A percentile compares a stretch with the other conserved stretches of the same genome.
These are phyloP conservation scores for Neopipo cinnamomea DNA, from an alignment of 2,113 vertebrate genomes.

Conservation along the genomic window DNA sequence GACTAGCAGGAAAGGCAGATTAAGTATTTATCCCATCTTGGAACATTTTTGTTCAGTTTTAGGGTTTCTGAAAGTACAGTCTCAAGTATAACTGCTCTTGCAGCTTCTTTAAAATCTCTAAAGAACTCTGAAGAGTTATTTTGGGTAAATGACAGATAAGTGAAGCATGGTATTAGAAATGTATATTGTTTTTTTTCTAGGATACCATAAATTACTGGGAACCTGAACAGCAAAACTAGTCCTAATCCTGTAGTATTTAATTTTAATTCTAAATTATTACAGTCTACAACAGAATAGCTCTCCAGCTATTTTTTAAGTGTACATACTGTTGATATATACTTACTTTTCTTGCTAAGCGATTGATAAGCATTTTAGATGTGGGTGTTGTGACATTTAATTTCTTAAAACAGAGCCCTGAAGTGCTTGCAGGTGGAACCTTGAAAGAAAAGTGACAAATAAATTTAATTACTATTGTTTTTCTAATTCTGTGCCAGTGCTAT, in stretches of 20 bases:
- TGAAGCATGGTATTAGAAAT: neutral
- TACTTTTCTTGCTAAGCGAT: conserved; percentile 89
- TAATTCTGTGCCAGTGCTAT: neutral
- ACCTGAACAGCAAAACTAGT: neutral
- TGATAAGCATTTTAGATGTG: conserved; percentile 82
- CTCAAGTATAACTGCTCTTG: neutral
- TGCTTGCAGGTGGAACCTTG: conserved; percentile 84
- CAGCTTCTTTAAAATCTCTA: neutral
- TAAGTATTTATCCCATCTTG: neutral
- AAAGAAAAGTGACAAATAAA: conserved; percentile 3
- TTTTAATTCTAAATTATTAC: neutral
- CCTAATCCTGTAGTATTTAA: neutral
- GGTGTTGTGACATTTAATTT: conserved; percentile 90
- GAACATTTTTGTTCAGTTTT: neutral
- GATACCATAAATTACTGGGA: neutral
- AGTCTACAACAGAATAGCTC: neutral
- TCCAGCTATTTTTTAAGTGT: neutral
- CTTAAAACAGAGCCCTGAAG: conserved; percentile 93
- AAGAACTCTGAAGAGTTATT: neutral
- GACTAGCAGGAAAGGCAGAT: neutral
- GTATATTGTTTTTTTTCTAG: neutral
- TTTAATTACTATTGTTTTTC: neutral
- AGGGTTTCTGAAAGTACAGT: neutral
- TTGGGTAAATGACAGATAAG: neutral
- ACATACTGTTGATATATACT: neutral